A percentile compares a stretch with the other conserved stretches of the same genome.
These are phyloP conservation scores for Heteropelma amictum DNA, from an alignment of 2,888 invertebrate species.

Conservation along the genomic window DNA sequence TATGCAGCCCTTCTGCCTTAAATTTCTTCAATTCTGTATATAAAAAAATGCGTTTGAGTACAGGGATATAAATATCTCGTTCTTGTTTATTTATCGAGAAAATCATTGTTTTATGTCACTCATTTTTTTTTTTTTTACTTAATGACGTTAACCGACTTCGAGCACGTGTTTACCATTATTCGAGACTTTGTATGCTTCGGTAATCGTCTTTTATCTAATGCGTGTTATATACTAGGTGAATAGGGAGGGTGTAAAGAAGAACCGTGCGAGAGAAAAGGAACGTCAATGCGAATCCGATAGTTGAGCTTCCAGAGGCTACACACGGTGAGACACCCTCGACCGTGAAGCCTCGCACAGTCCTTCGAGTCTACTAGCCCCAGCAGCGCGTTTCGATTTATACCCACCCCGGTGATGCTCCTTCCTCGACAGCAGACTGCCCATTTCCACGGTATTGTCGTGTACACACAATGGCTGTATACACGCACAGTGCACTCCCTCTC, in stretches of 20 bases:
- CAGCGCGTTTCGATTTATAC: constrained; percentile 9
- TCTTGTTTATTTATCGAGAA: too few species aligned
- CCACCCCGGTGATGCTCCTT: constrained; percentile 32
- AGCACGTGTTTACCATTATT: not conserved
- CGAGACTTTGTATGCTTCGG: not conserved
- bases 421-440: constrained; percentile 45
- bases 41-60: too few species aligned
- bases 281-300: constrained; percentile 36
- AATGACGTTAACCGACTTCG: not conserved
- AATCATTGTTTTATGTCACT: too few species aligned
- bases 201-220: not conserved
- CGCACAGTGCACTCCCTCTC: constrained; percentile 35
- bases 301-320: constrained; percentile 6
- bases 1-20: too few species aligned
- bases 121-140: too few species aligned
- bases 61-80: too few species aligned
- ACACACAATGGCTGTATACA: not conserved
- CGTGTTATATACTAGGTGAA: not conserved
- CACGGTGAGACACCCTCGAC: not conserved
- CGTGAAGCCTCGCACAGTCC: constrained; percentile 42
- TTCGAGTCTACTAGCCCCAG: constrained; percentile 27
- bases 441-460: constrained; percentile 43
- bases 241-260: constrained; percentile 6
- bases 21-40: too few species aligned
- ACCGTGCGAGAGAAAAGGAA: constrained; percentile 13